Evolutionary conservation across 2,113 vertebrate genomes (phyloP).

Genomic region (Dromaius novaehollandiae): DNA sequence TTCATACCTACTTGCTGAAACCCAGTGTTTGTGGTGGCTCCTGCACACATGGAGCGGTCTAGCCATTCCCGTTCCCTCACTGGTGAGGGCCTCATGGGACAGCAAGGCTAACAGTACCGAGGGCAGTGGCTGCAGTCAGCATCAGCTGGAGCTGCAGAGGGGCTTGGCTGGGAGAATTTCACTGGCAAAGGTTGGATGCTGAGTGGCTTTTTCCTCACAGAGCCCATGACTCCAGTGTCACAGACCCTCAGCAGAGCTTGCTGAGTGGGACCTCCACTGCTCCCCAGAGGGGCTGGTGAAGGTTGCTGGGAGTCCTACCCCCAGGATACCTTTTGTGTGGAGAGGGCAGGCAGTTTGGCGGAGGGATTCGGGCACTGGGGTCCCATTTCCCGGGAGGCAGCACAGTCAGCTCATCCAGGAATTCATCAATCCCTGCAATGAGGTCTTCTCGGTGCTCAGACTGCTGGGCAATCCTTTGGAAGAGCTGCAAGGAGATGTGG

Average conservation of each 20-base stretch:
- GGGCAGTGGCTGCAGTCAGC: not conserved
- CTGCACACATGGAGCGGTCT: fast-evolving
- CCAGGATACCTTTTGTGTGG: slow-evolving; percentile 71
- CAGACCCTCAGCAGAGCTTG: not conserved
- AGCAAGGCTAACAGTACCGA: not conserved
- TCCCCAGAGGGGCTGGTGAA: not conserved
- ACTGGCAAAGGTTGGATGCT: not conserved
- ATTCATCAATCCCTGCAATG: slow-evolving; percentile 70
- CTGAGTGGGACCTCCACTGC: not conserved
- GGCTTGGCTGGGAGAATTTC: not conserved
- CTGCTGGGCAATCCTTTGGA: slow-evolving; percentile 69
- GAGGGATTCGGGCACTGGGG: slow-evolving; percentile 72
- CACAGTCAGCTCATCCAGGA: slow-evolving; percentile 77
- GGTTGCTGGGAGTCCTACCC: not conserved
- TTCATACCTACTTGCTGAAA: not conserved
- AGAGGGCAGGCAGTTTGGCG: slow-evolving; percentile 56
- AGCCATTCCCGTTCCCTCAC: not conserved
- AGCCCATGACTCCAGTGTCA: not conserved
- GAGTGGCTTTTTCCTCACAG: not conserved
- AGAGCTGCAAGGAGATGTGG: slow-evolving; percentile 61
- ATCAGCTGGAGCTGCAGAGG: not conserved
- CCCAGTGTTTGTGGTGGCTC: not conserved
- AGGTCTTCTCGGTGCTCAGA: slow-evolving; percentile 72
- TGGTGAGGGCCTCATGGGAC: not conserved
- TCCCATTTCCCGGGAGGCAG: slow-evolving; percentile 82